Evolutionary conservation across 2,113 vertebrate species (phyloP).

Genomic region (Salminus brasiliensis): DNA sequence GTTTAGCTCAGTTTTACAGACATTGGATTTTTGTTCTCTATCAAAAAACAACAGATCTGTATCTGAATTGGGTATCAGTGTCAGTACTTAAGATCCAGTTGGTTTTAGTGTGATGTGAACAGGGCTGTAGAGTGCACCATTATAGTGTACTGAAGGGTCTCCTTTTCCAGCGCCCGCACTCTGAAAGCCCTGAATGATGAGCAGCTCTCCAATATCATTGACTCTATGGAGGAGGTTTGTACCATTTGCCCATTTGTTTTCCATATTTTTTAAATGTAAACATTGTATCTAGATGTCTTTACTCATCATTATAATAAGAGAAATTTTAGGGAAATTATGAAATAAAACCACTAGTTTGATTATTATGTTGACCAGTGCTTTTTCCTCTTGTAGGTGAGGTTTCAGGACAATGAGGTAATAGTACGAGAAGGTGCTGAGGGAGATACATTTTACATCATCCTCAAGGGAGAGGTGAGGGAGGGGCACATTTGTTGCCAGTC

Average conservation of each 20-base stretch:
- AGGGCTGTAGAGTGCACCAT: no score
- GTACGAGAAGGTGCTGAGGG: slow-evolving; percentile 79
- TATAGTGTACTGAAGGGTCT: background rate
- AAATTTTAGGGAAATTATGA: no score
- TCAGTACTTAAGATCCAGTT: no score
- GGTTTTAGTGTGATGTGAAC: no score
- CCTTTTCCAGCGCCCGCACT: slow-evolving; percentile 68
- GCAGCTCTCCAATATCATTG: slow-evolving; percentile 79
- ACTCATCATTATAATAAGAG: no score
- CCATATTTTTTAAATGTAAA: no score
- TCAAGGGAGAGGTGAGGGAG: slow-evolving; percentile 77
- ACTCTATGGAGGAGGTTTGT: slow-evolving; percentile 82
- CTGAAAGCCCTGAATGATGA: slow-evolving; percentile 76
- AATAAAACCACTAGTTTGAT: no score
- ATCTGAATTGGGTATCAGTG: no score
- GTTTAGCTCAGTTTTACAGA: no score
- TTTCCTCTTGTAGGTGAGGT: slow-evolving; percentile 71
- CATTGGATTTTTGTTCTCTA: no score
- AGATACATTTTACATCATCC: slow-evolving; percentile 80
- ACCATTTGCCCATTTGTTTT: background rate
- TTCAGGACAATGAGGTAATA: slow-evolving; percentile 74
- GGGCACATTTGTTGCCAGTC: background rate
- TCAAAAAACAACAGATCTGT: no score
- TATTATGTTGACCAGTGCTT: background rate
- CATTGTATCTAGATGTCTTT: no score